Evolutionary conservation across 2,888 invertebrate species (phyloP), one percentile per base, ranked within the genome.

Genomic region (Aricia artaxerxes): DNA sequence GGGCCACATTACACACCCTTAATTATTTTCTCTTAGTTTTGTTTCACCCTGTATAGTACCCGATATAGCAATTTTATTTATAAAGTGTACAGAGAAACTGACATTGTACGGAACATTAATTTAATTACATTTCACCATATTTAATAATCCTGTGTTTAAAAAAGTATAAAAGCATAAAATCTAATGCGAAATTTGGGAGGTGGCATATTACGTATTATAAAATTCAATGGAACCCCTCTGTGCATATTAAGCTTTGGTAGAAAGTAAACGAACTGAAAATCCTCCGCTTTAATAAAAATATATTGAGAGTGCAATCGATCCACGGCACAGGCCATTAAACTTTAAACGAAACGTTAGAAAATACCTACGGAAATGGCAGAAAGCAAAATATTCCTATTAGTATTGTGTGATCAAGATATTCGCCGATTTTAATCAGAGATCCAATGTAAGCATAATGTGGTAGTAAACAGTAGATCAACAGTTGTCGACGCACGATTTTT

Each of bases 211-310:
- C 49, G 49, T 75, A 53, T 75, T 24, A 75, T 75, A 44, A 75
- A 24, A 49, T 53, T 75, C 44, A 53, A 78, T 60, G 73, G 60
- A 35, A 40, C 11, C 9, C 38, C 78, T 78, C n/a, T 73, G 73
- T 78, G 78, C 73, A 78, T 78, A 49, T 78, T 40, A 40, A 78
- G 73, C 60, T 78, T 60, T 77, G 61, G 80, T 80, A 80, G 79
- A 81, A 81, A 81, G 77, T 79, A 82, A 83, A 82, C 80, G 81
- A 88, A 88, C 88, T 89, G 89, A 87, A 89, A 89, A 90, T 86
- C 88, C 86, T 87, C 85, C 85, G 84, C 84, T 86, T 84, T 89
- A 89, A 91, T 91, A 92, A 92, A 92, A 91, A 90, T 91, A 89
- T 89, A 92, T 90, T 86, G 90, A 84, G 57, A 73, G 53, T 79